Evolutionary conservation across 2,888 invertebrate genomes (phyloP), one percentile per base, ranked within the genome.

Genomic region (Biston betularia): DNA sequence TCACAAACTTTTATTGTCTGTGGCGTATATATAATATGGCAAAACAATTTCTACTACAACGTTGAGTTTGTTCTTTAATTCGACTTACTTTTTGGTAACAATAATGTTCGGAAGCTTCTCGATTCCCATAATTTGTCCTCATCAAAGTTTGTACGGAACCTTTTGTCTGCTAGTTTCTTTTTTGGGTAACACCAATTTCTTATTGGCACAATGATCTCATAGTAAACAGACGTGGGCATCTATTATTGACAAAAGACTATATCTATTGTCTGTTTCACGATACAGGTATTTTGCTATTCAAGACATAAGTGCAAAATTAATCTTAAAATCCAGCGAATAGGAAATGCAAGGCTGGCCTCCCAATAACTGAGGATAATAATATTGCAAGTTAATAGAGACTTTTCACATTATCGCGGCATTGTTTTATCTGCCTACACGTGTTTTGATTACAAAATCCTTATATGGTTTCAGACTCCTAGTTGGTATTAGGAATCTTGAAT

Each of bases 371-470:
- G 44, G 10, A 53, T 55, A 65, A 60, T 65, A 65, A 65, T 38
- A 56, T 60, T 11, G 60, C 10, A 11, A 50, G 42, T 60, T 65
- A 60, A 65, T 55, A 55, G 50, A 65, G 55, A 65, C 60, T 56
- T 50, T 54, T 60, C 64, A 40, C 49, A 65, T 60, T 50, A 60
- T 55, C 35, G 55, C 65, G 65, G 60, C 55, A 6, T 52, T 42
- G 65, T 35, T 60, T 65, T 38, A 65, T 65, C 65, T 60, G 55
- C 65, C 65, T 54, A 65, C 65, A 14, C 54, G 56, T 60, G 60
- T 45, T 54, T 60, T 55, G 60, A 65, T 65, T 65, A 55, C 65
- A 24, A 65, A 59, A 55, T 45, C 60, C 65, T 60, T 65, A 45
- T 60, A 44, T 24, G 60, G 65, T 38, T 6, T 24, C 2, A 9